Percentiles rank a stretch among this genome's conserved stretches.
Conservation (phyloP, 2,797 vertebrate species). For the Myotis vivesi region DNA sequence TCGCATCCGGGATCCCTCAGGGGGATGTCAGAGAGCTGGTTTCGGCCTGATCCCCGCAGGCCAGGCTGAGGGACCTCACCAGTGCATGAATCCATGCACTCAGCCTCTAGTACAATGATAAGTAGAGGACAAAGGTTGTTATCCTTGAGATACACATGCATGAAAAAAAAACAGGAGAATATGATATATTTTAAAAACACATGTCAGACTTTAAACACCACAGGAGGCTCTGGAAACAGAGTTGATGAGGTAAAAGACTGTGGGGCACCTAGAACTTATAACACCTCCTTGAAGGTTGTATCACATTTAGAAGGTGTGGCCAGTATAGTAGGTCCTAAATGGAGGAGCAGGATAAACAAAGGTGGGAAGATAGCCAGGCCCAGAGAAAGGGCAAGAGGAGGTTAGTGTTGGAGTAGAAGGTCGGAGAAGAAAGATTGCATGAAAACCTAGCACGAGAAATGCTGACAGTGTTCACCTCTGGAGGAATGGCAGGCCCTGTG, state of each 20-base stretch:
- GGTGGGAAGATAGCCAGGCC: not conserved
- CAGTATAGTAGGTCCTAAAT: not conserved
- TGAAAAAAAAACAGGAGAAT: not conserved
- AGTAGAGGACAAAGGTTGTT: not conserved
- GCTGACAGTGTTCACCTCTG: not conserved
- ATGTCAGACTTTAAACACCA: not conserved
- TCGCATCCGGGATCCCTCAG: too few relatives aligned
- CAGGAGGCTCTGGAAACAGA: not conserved
- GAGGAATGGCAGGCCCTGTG: not conserved
- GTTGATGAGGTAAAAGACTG: not conserved
- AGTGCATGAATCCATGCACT: too few relatives aligned
- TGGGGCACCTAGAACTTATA: not conserved
- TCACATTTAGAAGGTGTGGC: not conserved
- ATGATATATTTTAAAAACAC: not conserved
- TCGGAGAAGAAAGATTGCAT: not conserved
- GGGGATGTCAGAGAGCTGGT: too few relatives aligned
- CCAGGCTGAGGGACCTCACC: too few relatives aligned
- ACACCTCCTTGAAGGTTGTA: not conserved
- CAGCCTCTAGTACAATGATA: not conserved
- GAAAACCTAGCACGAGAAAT: fast-evolving
- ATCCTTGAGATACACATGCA: not conserved
- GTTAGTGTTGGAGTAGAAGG: not conserved
- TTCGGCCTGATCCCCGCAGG: too few relatives aligned
- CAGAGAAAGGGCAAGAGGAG: not conserved
- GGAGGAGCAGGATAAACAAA: not conserved